Base-by-base conservation (phyloP, 1,140 invertebrate genomes). In the Thrips palmi region DNA sequence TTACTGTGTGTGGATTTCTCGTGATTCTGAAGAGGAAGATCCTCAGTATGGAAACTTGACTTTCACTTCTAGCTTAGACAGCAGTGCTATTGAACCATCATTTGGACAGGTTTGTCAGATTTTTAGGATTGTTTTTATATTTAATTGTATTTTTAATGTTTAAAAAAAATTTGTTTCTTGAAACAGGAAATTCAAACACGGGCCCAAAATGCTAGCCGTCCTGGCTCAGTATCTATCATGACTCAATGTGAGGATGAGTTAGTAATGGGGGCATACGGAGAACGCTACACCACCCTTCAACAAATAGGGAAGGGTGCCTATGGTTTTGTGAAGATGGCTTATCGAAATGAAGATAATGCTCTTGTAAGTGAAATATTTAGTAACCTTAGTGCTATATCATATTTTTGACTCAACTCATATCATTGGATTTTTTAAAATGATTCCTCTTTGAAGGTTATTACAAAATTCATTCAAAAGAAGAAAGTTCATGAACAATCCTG, bases 251-350 rank as follows among this genome's bases (percentile, higher is more conserved):
- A 65, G 2, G 57, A 60, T 14, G 62, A 63, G 30, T 64, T 64
- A 29, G 56, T 62, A 1, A 49, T 56, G 8, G 72, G 72, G 1
- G 58, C 66, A 17, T 79, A 71, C 53, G 63, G 61, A 45, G 64
- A 70, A 34, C 59, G 70, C 40, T 80, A 79, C 45, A 63, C 70
- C n/a, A 74, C 73, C 3, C 53, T 76, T 0, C 64, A 71, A 46
- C 70, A 76, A 47, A 77, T 81, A 34, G 76, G 77, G 2, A 76
- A 77, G 54, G 77, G 77, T 20, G 75, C 75, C 2, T 81, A 76
- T 58, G 77, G 77, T 0, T 79, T 71, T 49, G 77, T 80, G 0
- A 74, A 74, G 47, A 63, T 77, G 57, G 69, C 70, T 11, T 65
- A 64, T 47, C 55, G 73, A 12, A 69, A 70, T 37, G 55, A 57